These are phyloP conservation scores for Pocillopora damicornis DNA, from an alignment of 64 coral and sea anemone species.

Conservation along the genomic window DNA sequence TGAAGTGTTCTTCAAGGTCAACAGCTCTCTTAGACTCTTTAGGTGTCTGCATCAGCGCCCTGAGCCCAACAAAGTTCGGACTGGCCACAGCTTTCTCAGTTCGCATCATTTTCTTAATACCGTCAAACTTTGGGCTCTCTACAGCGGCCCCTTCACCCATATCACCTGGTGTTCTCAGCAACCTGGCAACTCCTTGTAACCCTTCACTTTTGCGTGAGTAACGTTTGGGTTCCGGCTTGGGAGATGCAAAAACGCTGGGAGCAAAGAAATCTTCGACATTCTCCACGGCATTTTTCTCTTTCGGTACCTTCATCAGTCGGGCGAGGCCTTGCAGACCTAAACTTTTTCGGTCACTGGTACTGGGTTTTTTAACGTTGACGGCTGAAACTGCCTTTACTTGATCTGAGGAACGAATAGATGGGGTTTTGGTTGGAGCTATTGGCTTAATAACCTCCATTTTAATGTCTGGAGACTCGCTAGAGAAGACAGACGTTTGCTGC, in stretches of 20 bases:
- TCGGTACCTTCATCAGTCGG: slow-evolving; percentile 40
- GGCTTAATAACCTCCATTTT: slow-evolving; percentile 5
- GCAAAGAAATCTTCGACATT: slow-evolving; percentile 38
- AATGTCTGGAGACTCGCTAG: background rate
- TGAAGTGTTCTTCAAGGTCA: slow-evolving; percentile 38
- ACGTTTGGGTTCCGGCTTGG: slow-evolving; percentile 22
- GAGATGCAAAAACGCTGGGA: slow-evolving; percentile 23
- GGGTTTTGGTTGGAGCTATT: slow-evolving; percentile 29
- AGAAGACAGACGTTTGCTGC: background rate
- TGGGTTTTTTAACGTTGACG: background rate
- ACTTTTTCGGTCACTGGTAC: slow-evolving; percentile 8
- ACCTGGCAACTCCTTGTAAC: slow-evolving; percentile 30
- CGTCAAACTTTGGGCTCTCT: slow-evolving; percentile 12
- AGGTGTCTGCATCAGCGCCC: slow-evolving; percentile 15
- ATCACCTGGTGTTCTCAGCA: slow-evolving; percentile 15
- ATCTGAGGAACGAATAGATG: slow-evolving; percentile 28
- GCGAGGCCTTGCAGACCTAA: slow-evolving; percentile 11
- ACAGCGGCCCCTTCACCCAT: background rate
- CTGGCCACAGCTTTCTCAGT: background rate
- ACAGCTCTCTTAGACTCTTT: slow-evolving; percentile 25
- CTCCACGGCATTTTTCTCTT: slow-evolving; percentile 10
- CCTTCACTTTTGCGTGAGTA: slow-evolving; percentile 23
- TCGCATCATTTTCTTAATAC: slow-evolving; percentile 1
- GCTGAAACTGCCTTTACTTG: background rate
- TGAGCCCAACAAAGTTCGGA: slow-evolving; percentile 33